phyloP scores from a whole-genome alignment of 1,140 invertebrate genomes.

The Drosophila murphyi region DNA sequence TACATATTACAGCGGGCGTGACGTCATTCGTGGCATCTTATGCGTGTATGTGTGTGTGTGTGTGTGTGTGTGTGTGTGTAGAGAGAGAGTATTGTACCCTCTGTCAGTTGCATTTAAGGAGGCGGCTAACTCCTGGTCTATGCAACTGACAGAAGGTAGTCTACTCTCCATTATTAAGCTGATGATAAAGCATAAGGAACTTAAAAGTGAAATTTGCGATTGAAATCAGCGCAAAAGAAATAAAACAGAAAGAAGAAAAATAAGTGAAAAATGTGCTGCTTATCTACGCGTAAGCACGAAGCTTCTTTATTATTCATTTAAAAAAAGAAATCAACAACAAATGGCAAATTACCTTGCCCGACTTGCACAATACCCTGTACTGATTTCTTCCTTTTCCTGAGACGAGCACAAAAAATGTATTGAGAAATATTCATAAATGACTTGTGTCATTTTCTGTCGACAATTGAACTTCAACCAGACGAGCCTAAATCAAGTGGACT shows the following conservation, averaged over 20 bases:
- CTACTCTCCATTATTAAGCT: not conserved
- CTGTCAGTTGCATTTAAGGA: slow-evolving; percentile 15
- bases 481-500: too few species aligned
- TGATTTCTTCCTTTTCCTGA: not conserved
- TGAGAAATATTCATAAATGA: too few species aligned
- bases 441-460: too few species aligned
- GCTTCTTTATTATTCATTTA: slow-evolving; percentile 74
- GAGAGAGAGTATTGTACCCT: not conserved
- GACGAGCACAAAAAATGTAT: not conserved
- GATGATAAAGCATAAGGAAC: slow-evolving; percentile 17
- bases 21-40: slow-evolving; percentile 27
- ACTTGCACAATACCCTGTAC: too few species aligned
- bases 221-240: slow-evolving; percentile 43
- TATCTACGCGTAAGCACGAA: slow-evolving; percentile 61
- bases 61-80: not conserved
- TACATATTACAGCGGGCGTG: slow-evolving; percentile 79
- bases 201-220: slow-evolving; percentile 44
- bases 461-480: too few species aligned
- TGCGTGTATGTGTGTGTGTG: slow-evolving; percentile 46
- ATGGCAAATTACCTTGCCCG: too few species aligned
- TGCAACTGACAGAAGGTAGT: not conserved
- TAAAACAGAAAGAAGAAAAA: slow-evolving; percentile 3
- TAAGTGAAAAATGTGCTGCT: not conserved
- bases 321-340: slow-evolving; percentile 12
- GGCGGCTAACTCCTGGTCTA: not conserved